These are phyloP conservation scores for Anser cygnoides DNA, from an alignment of 2,113 vertebrate genomes.

Conservation along the genomic window DNA sequence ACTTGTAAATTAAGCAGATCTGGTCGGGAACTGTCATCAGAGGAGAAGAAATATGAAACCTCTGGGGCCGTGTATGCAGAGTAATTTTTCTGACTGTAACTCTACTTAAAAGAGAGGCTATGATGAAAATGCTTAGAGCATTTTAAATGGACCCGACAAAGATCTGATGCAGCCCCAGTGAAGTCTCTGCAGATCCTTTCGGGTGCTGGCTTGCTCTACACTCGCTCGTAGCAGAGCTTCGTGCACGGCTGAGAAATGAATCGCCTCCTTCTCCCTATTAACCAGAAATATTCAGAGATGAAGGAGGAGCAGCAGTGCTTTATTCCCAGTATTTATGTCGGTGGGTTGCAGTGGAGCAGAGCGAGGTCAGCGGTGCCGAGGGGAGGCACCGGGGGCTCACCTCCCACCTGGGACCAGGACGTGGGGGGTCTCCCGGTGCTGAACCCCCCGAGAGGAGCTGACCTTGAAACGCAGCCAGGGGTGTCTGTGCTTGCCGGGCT, in stretches of 20 bases:
- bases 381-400: not conserved
- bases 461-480: not conserved
- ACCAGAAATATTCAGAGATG: not conserved
- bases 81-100: constrained; percentile 72
- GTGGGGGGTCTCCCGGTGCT: not conserved
- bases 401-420: not conserved
- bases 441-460: not conserved
- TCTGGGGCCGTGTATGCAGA: constrained; percentile 61
- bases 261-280: constrained; percentile 45
- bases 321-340: not conserved
- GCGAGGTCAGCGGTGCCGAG: accelerated
- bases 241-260: constrained; percentile 62
- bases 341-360: not conserved
- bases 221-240: constrained; percentile 51
- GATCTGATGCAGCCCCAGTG: not conserved
- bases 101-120: constrained; percentile 73
- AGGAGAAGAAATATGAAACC: constrained; percentile 61
- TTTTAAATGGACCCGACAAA: constrained; percentile 64
- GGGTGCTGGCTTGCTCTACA: constrained; percentile 16
- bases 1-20: constrained; percentile 64
- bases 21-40: constrained; percentile 34
- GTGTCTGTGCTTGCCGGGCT: not conserved
- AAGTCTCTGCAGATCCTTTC: not conserved
- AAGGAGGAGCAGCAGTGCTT: not conserved
- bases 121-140: constrained; percentile 67